Percentiles rank a stretch among this genome's conserved stretches.
Evolutionary conservation across 2,113 vertebrate species (phyloP).

Genomic region (Uria lomvia): DNA sequence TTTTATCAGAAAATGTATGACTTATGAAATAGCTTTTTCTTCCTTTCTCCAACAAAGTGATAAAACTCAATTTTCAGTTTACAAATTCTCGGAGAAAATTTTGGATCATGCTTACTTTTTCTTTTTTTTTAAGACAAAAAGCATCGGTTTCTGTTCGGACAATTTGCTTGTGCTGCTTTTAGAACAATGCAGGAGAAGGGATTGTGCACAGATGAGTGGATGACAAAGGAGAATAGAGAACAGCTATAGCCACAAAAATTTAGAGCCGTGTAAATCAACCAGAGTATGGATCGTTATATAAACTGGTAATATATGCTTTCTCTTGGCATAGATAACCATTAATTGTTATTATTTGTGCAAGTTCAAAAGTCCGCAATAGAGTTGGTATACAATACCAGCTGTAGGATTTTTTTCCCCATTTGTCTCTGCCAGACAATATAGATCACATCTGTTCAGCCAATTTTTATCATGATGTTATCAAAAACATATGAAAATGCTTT

Average conservation of each 20-base stretch:
- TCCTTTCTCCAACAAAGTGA: neutral
- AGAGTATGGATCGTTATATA: neutral
- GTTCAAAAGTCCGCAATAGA: neutral
- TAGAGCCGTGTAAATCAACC: neutral
- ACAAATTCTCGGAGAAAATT: neutral
- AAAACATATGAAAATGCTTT: neutral
- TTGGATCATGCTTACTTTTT: neutral
- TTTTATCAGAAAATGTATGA: neutral
- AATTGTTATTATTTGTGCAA: neutral
- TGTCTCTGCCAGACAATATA: neutral
- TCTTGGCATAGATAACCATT: neutral
- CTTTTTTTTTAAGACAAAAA: neutral
- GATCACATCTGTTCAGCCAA: neutral
- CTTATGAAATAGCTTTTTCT: neutral
- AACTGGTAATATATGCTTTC: neutral
- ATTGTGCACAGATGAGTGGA: no score
- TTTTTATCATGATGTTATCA: neutral
- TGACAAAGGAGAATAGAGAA: neutral
- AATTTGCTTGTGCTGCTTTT: neutral
- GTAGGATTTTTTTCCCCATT: neutral
- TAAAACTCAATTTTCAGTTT: neutral
- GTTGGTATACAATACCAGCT: neutral
- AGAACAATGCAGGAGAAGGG: neutral
- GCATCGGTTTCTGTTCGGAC: neutral
- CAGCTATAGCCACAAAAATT: neutral